phyloP scores from a whole-genome alignment of 2,113 vertebrate genomes.

The Pitta sordida region DNA sequence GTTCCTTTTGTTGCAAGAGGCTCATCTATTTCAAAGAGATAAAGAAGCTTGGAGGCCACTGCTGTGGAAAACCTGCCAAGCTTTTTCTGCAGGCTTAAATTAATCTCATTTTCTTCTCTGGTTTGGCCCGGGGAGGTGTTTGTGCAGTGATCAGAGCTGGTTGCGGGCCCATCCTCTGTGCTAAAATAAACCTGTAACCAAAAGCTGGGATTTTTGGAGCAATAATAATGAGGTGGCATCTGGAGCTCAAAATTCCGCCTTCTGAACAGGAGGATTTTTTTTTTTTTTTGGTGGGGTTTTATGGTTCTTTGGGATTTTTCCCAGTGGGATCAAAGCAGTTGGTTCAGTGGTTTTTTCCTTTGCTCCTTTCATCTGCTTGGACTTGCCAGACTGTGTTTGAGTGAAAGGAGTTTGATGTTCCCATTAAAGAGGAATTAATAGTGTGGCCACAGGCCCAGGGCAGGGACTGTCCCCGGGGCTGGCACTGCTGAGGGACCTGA shows the following conservation, averaged over 20 bases:
- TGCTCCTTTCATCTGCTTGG: neutral
- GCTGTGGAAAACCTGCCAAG: constrained; percentile 26
- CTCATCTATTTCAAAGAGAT: constrained; percentile 35
- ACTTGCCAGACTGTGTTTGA: neutral
- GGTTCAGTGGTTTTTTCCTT: neutral
- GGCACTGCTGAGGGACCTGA: neutral
- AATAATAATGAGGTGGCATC: neutral
- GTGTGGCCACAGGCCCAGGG: neutral
- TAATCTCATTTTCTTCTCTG: constrained; percentile 3
- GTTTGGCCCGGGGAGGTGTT: neutral
- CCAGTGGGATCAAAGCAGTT: constrained; percentile 31
- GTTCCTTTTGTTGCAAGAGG: constrained; percentile 22
- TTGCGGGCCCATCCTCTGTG: neutral
- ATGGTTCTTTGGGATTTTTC: neutral
- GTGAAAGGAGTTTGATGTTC: neutral
- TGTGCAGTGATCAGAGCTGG: neutral
- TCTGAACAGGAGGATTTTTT: neutral
- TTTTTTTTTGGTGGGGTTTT: neutral
- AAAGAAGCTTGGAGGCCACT: neutral
- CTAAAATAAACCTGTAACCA: neutral
- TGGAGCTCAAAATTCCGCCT: neutral
- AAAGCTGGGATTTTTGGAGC: neutral
- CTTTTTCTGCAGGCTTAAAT: constrained; percentile 32
- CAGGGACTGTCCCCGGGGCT: neutral
- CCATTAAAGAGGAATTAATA: neutral